phyloP scores from a whole-genome alignment of 2,888 invertebrate species.

The Agrochola litura region DNA sequence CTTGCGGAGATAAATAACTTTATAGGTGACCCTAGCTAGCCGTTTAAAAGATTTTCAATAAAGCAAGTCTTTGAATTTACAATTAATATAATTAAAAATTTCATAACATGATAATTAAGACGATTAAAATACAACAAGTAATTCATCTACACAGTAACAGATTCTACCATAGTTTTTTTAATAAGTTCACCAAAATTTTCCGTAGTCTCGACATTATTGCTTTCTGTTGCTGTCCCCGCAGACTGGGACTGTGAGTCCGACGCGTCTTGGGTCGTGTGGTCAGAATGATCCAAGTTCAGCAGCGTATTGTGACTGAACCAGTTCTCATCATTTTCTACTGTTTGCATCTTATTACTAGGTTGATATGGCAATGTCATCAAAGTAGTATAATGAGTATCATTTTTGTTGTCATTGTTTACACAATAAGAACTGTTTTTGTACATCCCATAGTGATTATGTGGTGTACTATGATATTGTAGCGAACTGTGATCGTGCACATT shows the following conservation, averaged over 20 bases:
- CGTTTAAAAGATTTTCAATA: conserved; percentile 48
- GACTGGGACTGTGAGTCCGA: conserved; percentile 73
- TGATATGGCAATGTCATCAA: conserved; percentile 92
- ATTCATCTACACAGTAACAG: conserved; percentile 94
- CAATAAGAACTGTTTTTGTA: conserved; percentile 84
- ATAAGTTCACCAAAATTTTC: conserved; percentile 98
- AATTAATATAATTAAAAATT: conserved; percentile 86
- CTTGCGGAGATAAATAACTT: conserved; percentile 46
- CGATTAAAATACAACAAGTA: conserved; percentile 86
- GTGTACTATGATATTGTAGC: conserved; percentile 80
- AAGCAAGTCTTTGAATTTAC: conserved; percentile 71
- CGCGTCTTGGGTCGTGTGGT: conserved; percentile 82
- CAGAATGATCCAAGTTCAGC: conserved; percentile 82
- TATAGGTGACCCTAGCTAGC: conserved; percentile 42
- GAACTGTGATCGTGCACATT: conserved; percentile 79
- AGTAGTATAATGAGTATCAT: conserved; percentile 91
- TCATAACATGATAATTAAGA: conserved; percentile 86
- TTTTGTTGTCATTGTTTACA: conserved; percentile 87
- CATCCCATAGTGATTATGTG: conserved; percentile 83
- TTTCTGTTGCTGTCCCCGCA: conserved; percentile 71
- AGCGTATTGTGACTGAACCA: conserved; percentile 88
- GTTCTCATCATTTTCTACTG: conserved; percentile 89
- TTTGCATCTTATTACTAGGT: conserved; percentile 92
- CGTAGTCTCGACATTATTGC: conserved; percentile 78
- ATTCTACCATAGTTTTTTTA: conserved; percentile 97